phyloP scores from a whole-genome alignment of 1,140 invertebrate species.

The Oncopeltus fasciatus region DNA sequence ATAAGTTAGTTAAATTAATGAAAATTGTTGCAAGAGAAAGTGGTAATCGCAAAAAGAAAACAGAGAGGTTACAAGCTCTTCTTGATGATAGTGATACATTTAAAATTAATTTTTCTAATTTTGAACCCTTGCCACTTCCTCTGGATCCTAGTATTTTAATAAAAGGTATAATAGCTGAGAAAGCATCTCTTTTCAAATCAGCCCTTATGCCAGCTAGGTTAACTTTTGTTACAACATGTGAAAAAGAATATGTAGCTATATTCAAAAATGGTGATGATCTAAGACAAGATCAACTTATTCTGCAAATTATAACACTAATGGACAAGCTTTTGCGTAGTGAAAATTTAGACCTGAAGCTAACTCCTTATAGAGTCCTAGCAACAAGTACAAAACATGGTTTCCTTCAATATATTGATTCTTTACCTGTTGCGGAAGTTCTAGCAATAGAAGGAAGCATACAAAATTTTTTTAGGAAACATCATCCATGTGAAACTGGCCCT shows the following conservation, averaged over 20 bases:
- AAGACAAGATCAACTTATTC: conserved; percentile 93
- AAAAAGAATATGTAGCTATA: conserved; percentile 86
- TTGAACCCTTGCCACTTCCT: conserved; percentile 86
- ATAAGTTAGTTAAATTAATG: conserved; percentile 78
- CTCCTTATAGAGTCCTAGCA: conserved; percentile 84
- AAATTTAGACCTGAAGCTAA: conserved; percentile 89
- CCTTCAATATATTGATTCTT: conserved; percentile 92
- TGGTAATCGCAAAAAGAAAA: conserved; percentile 82
- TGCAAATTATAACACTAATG: conserved; percentile 97
- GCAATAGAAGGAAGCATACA: conserved; percentile 73
- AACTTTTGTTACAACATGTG: conserved; percentile 70
- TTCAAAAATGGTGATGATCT: conserved; percentile 98
- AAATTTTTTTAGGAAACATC: conserved; percentile 79
- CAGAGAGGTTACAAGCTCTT: conserved; percentile 70
- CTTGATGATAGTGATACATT: conserved; percentile 63
- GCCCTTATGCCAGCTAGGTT: conserved; percentile 94
- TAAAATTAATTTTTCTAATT: conserved; percentile 79
- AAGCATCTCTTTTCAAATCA: conserved; percentile 89
- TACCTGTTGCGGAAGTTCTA: conserved; percentile 81
- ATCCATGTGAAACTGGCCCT: conserved; percentile 71
- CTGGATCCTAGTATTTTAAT: conserved; percentile 84
- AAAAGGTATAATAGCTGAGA: conserved; percentile 75
- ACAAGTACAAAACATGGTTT: conserved; percentile 91
- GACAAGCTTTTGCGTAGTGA: conserved; percentile 84
- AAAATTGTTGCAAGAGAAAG: conserved; percentile 82